Base-by-base conservation (phyloP, 1,140 invertebrate species). In the Drusus annulatus region DNA sequence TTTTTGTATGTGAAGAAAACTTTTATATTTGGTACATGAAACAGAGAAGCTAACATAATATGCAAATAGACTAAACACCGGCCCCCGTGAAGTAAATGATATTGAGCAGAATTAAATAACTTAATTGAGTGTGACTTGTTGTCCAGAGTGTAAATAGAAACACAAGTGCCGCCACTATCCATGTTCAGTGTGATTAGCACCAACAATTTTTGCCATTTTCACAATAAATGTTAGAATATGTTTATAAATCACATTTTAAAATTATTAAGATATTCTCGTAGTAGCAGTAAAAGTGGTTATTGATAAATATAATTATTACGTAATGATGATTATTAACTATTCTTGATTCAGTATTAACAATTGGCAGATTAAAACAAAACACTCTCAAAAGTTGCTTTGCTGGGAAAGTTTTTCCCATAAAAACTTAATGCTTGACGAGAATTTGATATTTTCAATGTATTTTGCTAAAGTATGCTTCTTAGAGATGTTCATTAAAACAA, bases 1-100 rank as follows among this genome's bases (percentile, higher is more conserved):
- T 69, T 69, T 69, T 69, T 69, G 28, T 69, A 69, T 69, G 28
- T 69, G n/a, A 17, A 69, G 10, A 50, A 19, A 21, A 62, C 60
- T 7, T 62, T 69, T 36, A 45, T 69, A 45, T 69, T 45, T 69
- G 31, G 28, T 69, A 69, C 65, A n/a, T 21, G 21, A 69, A 69
- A 50, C 45, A 69, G 31, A 69, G 13, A 19, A 17, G 65, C 31
- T 69, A 50, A 6, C 1, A 5, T 56, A 56, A 19, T 19, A 56
- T 56, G 15, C 16, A 17, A 19, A 56, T 56, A 56, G 52, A 56
- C 52, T n/a, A 7, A 56, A 56, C 52, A 56, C 19, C 52, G n/a
- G 52, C 52, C 52, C 52, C 19, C 52, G 19, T 56, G 4, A 17
- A 56, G 3, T 19, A n/a, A 17, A 7, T 16, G 52, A 19, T 19